Base-by-base conservation (phyloP, 1,140 invertebrate genomes). In the Brevipalpus yothersi region DNA sequence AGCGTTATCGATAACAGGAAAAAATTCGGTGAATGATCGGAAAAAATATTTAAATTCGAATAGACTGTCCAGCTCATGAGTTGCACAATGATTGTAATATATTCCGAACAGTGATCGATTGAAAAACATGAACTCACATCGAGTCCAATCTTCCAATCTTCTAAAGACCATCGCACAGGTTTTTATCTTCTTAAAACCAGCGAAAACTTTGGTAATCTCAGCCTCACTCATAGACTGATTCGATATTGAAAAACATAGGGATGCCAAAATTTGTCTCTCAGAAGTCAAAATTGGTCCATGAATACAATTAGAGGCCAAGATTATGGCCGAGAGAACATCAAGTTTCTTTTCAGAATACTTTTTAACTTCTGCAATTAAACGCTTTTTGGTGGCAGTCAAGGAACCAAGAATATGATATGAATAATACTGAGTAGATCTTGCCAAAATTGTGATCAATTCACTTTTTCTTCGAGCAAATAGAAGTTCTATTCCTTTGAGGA, bases 301-400 rank as follows among this genome's bases (percentile, higher is more conserved):
- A 40, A 86, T 68, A 56, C 78, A 75, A 68, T 78, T 76, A 71
- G 86, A 84, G 54, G 79, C 79, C 23, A 85, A 72, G 51, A 80
- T 77, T 61, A 86, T 71, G 47, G 81, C 78, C 15, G 82, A 83
- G 17, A 86, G 69, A 54, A 83, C 73, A 71, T 82, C 80, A 13
- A 80, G 67, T 64, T 76, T 72, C 64, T 76, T 72, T 65, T 80
- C 75, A 66, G 75, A 78, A 65, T 78, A 80, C n/a, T 72, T 73
- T 67, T 76, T 79, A 12, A 59, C 53, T 63, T 79, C 76, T 63
- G 75, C 72, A 4, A 71, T 71, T 41, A 78, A 67, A 60, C 70
- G 66, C 68, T 72, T 73, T 72, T 74, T 62, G 9, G 67, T 66
- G 31, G 42, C 43, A 19, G 40, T 63, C 19, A 66, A 61, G 69